Conservation (phyloP, 2,888 invertebrate genomes). For the Lycia hirtaria region DNA sequence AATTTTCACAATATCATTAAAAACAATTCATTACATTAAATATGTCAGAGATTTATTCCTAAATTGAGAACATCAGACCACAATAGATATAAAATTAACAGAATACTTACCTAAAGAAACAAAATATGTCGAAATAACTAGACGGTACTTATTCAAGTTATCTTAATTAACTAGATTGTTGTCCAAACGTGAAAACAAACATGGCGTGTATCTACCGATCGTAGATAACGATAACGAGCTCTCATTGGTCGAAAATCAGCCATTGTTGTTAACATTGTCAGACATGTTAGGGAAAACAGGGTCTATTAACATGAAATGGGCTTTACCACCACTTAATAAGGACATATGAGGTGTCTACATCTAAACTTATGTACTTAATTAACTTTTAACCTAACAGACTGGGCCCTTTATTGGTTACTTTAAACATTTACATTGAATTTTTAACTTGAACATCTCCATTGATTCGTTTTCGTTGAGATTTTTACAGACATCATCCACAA, state of each 20-base stretch:
- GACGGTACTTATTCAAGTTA: neutral
- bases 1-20: conserved; percentile 12
- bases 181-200: no score
- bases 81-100: conserved; percentile 13
- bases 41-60: conserved; percentile 25
- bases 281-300: no score
- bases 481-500: neutral
- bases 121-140: conserved; percentile 5
- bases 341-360: neutral
- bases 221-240: no score
- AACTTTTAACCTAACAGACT: conserved; percentile 6
- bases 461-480: neutral
- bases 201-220: no score
- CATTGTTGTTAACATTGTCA: no score
- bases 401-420: conserved; percentile 3
- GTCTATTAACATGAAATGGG: conserved; percentile 9
- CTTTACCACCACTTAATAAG: conserved; percentile 4
- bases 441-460: no score
- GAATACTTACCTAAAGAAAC: conserved; percentile 19
- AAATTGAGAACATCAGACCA: conserved; percentile 33
- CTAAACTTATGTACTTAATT: neutral
- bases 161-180: neutral
- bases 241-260: no score
- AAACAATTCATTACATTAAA: conserved; percentile 19
- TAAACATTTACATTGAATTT: neutral